Conservation (phyloP, 2,113 vertebrate genomes). For the Clarias batrachus region DNA sequence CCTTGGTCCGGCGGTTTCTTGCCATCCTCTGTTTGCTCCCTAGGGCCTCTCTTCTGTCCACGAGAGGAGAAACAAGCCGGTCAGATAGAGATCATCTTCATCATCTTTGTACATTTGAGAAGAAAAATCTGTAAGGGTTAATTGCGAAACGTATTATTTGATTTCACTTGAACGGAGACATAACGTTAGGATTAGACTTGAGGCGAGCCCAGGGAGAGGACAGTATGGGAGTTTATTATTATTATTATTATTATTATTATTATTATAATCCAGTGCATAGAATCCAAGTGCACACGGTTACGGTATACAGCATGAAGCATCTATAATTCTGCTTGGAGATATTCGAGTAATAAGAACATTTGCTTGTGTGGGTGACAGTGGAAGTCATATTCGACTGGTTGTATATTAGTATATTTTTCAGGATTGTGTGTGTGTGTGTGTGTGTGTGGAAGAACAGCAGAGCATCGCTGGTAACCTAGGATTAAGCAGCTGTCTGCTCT, state of each 20-base stretch:
- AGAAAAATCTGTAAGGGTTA: neutral
- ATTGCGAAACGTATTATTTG: slow-evolving; percentile 2
- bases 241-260: neutral
- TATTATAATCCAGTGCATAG: neutral
- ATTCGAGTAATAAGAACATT: neutral
- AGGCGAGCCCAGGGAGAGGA: slow-evolving; percentile 1
- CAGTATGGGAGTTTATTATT: neutral
- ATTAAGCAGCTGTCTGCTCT: slow-evolving; percentile 34
- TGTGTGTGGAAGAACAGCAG: slow-evolving; percentile 26
- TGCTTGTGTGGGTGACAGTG: neutral
- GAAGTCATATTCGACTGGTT: neutral
- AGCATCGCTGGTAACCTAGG: slow-evolving; percentile 35
- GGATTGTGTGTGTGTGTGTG: slow-evolving; percentile 33
- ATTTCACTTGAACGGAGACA: slow-evolving; percentile 36
- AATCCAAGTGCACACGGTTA: neutral
- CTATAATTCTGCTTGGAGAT: neutral
- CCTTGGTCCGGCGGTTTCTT: slow-evolving; percentile 25
- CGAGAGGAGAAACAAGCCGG: slow-evolving; percentile 8
- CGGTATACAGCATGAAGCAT: neutral
- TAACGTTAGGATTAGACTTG: slow-evolving; percentile 13
- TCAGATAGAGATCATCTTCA: slow-evolving; percentile 18
- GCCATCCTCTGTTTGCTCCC: neutral
- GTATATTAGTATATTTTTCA: neutral
- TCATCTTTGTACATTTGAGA: neutral
- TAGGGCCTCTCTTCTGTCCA: neutral